Evolutionary conservation across 2,797 vertebrate genomes (phyloP), one percentile per base, ranked within the genome.

Genomic region (Moxostoma hubbsi): DNA sequence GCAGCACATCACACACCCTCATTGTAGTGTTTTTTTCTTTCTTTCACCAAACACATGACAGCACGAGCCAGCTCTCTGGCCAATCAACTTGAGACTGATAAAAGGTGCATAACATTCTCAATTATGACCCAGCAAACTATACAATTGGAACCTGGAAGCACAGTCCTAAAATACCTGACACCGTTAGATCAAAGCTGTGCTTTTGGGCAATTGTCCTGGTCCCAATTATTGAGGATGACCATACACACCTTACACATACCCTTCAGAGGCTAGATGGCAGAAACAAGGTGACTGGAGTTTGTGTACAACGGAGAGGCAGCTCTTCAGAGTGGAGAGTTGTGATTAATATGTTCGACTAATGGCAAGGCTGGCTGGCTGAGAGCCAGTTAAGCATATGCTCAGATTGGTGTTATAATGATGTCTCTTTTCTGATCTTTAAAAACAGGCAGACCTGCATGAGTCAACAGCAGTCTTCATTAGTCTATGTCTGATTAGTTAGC

Each of bases 361-460:
- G 83, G 84, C 87, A 91, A 85, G 86, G 68, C 84, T 58, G 83
- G 78, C 79, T 82, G 86, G 84, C 81, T 15, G 10, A 2, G 8
- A 55, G 85, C 88, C 88, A 87, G 86, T 83, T 79, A 87, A 86
- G 73, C 92, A 94, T 94, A 94, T 93, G 93, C 83, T 92, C 80
- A 77, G 89, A 89, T 90, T 91, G 86, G 89, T 83, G 83, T 88
- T 87, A 91, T 93, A 92, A 94, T 89, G 92, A 93, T 90, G 90
- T 91, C 88, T 92, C 90, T 84, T 91, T 86, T 89, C 89, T 87
- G 89, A 90, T 92, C 92, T 92, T 89, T 89, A 92, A 89, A 88
- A 90, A 88, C 83, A 88, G 82, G 88, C 85, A 85, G 87, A 87
- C 54, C 77, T 82, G 73, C 46, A 63, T 45, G 16, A 81, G 71